Conservation (phyloP, 1,140 invertebrate genomes). For the Leptinotarsa lineolata region DNA sequence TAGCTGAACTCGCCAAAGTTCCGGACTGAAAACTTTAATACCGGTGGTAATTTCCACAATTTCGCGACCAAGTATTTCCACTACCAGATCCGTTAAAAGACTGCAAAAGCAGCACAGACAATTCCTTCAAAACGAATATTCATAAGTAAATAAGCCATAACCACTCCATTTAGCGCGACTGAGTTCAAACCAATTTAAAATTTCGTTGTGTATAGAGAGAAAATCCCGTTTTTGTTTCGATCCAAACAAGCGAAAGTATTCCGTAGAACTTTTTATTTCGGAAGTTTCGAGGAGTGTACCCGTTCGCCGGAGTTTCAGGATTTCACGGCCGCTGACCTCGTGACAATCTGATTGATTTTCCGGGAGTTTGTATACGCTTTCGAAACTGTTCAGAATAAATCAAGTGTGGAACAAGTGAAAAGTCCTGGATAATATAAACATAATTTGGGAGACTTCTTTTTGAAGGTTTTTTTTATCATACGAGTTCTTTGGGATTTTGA, state of each 20-base stretch:
- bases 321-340: constrained; percentile 14
- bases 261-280: constrained; percentile 5
- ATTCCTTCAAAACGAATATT: background rate
- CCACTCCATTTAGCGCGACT: background rate
- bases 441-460: no score
- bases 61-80: no score
- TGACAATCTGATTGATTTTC: background rate
- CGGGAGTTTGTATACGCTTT: background rate
- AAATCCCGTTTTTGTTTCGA: constrained; percentile 11
- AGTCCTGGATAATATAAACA: no score
- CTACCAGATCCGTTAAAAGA: background rate
- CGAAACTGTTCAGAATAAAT: background rate
- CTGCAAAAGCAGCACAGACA: background rate
- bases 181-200: background rate
- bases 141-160: background rate
- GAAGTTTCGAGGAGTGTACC: constrained; percentile 8
- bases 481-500: no score
- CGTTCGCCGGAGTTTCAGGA: constrained; percentile 10
- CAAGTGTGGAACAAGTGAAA: no score
- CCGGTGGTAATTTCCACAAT: no score
- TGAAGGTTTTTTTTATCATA: no score
- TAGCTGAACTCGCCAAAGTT: no score
- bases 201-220: background rate
- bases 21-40: no score
- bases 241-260: constrained; percentile 19